Base-by-base conservation (phyloP, 2,888 invertebrate species). In the Ormyrus thymus region DNA sequence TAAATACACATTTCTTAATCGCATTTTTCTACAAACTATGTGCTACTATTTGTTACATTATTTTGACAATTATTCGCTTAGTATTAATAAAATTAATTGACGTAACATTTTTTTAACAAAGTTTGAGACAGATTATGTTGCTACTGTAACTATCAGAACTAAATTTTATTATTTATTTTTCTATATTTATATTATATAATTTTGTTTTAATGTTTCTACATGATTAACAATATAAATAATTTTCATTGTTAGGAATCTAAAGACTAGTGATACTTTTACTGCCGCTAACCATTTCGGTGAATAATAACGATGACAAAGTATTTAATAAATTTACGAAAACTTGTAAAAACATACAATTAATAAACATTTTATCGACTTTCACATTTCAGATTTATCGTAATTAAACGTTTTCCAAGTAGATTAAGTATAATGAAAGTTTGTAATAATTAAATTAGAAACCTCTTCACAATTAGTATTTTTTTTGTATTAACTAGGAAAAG, bases 191-290 rank as follows among this genome's bases (percentile, higher is more conserved):
- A 43, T 62, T 56, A 15, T 53, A 66, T 51, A 74, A 79, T 74
- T 79, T 79, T 59, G 72, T 79, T 69, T 75, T 79, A 75, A 70
- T 11, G 53, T 55, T 68, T 61, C 13, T 64, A 68, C 70, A 75
- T 50, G 62, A 59, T 74, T 64, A 69, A 78, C 51, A 61, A 64
- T 68, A 73, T 68, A 73, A 73, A 73, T 69, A 51, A 73, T 71
- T 69, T 61, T 58, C 45, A 64, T 69, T 64, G 62, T 78, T 78
- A 75, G 43, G 58, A 55, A 71, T 74, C 65, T 79, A 79, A 53
- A 73, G 79, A 79, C 79, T 79, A 79, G 79, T 48, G 15, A 45
- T 69, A 68, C 11, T 65, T 75, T 50, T 55, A 7, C 64, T 13
- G 53, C 65, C 43, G 46, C n/a, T 69, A 65, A 72, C 9, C 13